Evolutionary conservation across 2,113 vertebrate genomes (phyloP).

Genomic region (Holacanthus passer): DNA sequence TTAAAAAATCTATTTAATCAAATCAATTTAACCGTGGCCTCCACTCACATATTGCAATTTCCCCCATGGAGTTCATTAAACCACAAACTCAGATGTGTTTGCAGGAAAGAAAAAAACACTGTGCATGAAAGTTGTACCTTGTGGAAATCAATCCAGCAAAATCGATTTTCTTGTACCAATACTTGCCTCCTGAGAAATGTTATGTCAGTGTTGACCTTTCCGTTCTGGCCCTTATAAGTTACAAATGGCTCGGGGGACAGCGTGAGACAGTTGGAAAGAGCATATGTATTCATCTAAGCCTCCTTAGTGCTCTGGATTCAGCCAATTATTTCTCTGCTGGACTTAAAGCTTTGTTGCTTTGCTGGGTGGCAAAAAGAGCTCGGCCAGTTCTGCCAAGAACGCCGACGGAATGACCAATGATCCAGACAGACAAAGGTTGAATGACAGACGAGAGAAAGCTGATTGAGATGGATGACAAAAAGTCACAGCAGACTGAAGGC

Average conservation of each 20-base stretch:
- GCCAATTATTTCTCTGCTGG: constrained; percentile 69
- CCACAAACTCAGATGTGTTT: constrained; percentile 10
- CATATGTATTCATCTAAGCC: constrained; percentile 72
- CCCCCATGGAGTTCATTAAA: constrained; percentile 45
- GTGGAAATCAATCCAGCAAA: constrained; percentile 59
- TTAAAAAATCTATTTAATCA: background rate
- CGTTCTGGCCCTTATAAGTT: constrained; percentile 56
- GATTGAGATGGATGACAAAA: constrained; percentile 77
- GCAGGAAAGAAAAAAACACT: background rate
- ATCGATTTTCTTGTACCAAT: constrained; percentile 62
- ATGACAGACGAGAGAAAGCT: constrained; percentile 52
- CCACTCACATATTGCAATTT: background rate
- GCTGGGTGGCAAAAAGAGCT: constrained; percentile 41
- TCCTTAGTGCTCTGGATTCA: constrained; percentile 40
- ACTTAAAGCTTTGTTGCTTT: constrained; percentile 52
- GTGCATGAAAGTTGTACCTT: constrained; percentile 33
- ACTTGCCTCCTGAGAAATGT: constrained; percentile 71
- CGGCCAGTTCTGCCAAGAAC: constrained; percentile 11
- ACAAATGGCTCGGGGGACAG: constrained; percentile 64
- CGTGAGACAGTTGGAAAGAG: constrained; percentile 72
- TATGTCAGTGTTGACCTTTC: constrained; percentile 75
- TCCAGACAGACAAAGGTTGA: constrained; percentile 63
- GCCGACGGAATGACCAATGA: constrained; percentile 65
- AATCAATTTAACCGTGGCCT: background rate
- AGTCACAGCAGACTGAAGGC: constrained; percentile 45